phyloP scores from a whole-genome alignment of 2,888 invertebrate genomes.

The Phasia obesa region DNA sequence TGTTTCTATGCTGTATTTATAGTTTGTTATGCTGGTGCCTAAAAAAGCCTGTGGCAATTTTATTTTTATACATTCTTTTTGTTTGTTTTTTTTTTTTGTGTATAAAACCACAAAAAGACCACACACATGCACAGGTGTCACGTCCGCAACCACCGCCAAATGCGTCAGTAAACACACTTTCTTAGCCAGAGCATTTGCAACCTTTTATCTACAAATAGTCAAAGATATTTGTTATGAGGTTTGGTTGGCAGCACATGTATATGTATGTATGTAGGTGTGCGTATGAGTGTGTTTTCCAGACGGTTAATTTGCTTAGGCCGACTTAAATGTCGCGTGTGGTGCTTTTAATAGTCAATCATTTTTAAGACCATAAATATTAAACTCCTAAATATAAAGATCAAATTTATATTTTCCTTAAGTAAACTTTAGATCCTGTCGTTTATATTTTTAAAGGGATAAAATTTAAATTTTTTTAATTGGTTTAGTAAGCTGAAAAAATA shows the following conservation, averaged over 20 bases:
- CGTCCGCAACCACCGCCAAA: conserved; percentile 45
- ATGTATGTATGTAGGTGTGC: not conserved
- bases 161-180: conserved; percentile 50
- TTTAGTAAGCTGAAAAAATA: not conserved
- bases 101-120: conserved; percentile 62
- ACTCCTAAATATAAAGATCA: conserved; percentile 37
- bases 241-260: not conserved
- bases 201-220: conserved; percentile 57
- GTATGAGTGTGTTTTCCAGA: not conserved
- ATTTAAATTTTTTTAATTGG: too few relatives aligned
- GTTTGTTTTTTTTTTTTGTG: conserved; percentile 15
- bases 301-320: conserved; percentile 56
- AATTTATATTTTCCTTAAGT: conserved; percentile 28
- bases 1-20: conserved; percentile 35
- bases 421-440: not conserved
- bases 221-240: conserved; percentile 28
- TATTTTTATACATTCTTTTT: conserved; percentile 23
- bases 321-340: conserved; percentile 65
- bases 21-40: conserved; percentile 55
- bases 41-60: conserved; percentile 57
- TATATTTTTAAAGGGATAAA: not conserved
- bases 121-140: conserved; percentile 70
- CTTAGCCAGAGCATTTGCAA: conserved; percentile 12
- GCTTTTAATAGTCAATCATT: conserved; percentile 53
- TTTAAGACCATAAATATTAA: conserved; percentile 61